Percentiles rank a stretch among this genome's conserved stretches.
Evolutionary conservation across 2,888 invertebrate genomes (phyloP).

Genomic region (Cataglyphis cursor): DNA sequence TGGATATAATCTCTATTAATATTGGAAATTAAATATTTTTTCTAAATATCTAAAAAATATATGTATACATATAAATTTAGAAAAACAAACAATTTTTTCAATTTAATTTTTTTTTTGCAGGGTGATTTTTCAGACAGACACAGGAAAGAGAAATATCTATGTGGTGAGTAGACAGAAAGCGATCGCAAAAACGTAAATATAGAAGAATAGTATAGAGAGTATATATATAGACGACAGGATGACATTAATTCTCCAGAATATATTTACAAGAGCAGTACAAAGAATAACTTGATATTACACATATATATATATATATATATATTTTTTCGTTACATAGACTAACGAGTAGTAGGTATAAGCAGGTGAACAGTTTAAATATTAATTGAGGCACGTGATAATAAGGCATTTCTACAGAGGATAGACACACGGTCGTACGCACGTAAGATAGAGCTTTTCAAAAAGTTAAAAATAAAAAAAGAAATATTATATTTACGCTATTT

Average conservation of each 20-base stretch:
- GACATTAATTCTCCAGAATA: slow-evolving; percentile 83
- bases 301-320: slow-evolving; percentile 75
- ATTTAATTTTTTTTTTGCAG: slow-evolving; percentile 13
- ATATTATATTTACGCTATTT: not conserved
- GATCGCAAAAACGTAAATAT: slow-evolving; percentile 11
- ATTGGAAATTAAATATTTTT: not conserved
- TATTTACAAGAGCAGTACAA: slow-evolving; percentile 85
- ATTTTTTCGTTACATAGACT: slow-evolving; percentile 77
- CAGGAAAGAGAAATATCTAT: not conserved
- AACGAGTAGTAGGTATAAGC: slow-evolving; percentile 81
- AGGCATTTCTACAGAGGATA: slow-evolving; percentile 84
- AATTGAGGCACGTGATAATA: slow-evolving; percentile 85
- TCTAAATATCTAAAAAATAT: not conserved
- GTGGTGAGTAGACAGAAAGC: slow-evolving; percentile 3
- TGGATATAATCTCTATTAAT: not conserved
- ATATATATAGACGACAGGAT: slow-evolving; percentile 64
- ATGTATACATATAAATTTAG: not conserved
- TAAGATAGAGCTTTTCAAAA: slow-evolving; percentile 63
- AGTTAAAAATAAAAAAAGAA: not conserved
- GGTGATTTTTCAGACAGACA: not conserved
- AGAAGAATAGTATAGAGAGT: slow-evolving; percentile 27
- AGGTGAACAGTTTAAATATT: slow-evolving; percentile 83
- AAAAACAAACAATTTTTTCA: not conserved
- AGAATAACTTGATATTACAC: slow-evolving; percentile 84
- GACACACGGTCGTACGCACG: slow-evolving; percentile 71